A percentile compares a stretch with the other conserved stretches of the same genome.
phyloP scores from a whole-genome alignment of 2,888 invertebrate genomes.

The Nebria brevicollis region DNA sequence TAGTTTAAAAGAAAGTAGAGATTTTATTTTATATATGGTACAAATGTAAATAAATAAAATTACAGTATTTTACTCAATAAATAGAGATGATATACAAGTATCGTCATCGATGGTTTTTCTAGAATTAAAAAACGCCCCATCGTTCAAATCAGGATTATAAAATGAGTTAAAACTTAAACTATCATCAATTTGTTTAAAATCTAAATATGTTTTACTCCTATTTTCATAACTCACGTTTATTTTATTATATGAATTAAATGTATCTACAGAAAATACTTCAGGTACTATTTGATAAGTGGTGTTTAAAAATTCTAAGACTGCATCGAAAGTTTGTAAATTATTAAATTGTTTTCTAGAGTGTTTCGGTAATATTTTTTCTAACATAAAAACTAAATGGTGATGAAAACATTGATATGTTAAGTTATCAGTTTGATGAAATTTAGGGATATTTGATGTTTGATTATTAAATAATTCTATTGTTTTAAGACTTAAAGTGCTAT shows the following conservation, averaged over 20 bases:
- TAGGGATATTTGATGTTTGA: conserved; percentile 48
- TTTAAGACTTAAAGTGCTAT: conserved; percentile 58
- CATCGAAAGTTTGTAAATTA: conserved; percentile 73
- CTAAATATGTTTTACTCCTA: conserved; percentile 53
- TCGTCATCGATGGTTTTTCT: conserved; percentile 51
- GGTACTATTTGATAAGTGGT: conserved; percentile 67
- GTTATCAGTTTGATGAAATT: conserved; percentile 65
- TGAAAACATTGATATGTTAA: conserved; percentile 88
- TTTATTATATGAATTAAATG: conserved; percentile 52
- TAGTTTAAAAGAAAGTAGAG: too few relatives aligned
- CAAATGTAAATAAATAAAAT: background rate
- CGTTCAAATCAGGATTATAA: conserved; percentile 50
- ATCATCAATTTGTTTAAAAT: conserved; percentile 50
- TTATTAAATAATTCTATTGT: conserved; percentile 27
- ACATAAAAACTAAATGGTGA: conserved; percentile 96
- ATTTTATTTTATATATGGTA: background rate
- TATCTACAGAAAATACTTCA: conserved; percentile 54
- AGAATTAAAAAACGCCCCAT: conserved; percentile 58
- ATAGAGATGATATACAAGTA: conserved; percentile 56
- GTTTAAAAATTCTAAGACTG: conserved; percentile 77
- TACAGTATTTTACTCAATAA: conserved; percentile 51
- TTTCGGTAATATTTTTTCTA: conserved; percentile 81
- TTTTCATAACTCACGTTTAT: conserved; percentile 54
- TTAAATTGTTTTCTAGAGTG: conserved; percentile 82
- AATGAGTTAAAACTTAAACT: conserved; percentile 38